Evolutionary conservation across 2,797 vertebrate genomes (phyloP), one percentile per base, ranked within the genome.

Genomic region (Helicolenus hilgendorfi): DNA sequence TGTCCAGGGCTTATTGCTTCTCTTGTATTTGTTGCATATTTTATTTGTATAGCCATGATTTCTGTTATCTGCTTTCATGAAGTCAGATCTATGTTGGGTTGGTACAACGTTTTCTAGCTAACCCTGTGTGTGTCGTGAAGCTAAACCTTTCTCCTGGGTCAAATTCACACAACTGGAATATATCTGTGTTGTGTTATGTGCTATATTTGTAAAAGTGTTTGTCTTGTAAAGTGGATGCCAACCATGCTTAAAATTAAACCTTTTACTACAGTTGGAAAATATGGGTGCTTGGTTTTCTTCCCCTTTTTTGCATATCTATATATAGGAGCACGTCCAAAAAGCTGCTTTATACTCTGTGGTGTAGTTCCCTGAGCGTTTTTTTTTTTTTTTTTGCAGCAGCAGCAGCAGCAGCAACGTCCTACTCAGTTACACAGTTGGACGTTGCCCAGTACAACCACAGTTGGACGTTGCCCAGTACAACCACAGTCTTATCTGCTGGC

Each of bases 401-500:
- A 27, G 26, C 26, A 27, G 26, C 29, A 29, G 3, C 27, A 58
- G 26, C 45, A 62, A 41, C 14, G 22, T n/a, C 15, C 31, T 4
- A 7, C 7, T 26, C 27, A 9, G 62, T 38, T 26, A 15, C 60
- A 77, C 65, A 63, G 71, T 26, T 60, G 41, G 72, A 59, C 22
- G 35, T 41, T 36, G 35, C 35, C 35, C 35, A 36, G 35, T 36
- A 36, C 11, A 11, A 36, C 35, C 59, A 72, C 64, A 60, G 74
- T 24, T 59, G 41, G 71, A 58, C 22, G 27, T 70, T 56, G 58
- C 10, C 45, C 45, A 59, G 82, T 38, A 33, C 53, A 71, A 65
- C 45, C 67, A 67, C 62, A 65, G 67, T 75, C 71, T 85, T 77
- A 81, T 85, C 72, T 85, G 36, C 6, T 55, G 36, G 27, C n/a